A percentile compares a stretch with the other conserved stretches of the same genome.
Evolutionary conservation across 2,888 invertebrate genomes (phyloP).

Genomic region (Imbricaverruca yamaguchii): DNA sequence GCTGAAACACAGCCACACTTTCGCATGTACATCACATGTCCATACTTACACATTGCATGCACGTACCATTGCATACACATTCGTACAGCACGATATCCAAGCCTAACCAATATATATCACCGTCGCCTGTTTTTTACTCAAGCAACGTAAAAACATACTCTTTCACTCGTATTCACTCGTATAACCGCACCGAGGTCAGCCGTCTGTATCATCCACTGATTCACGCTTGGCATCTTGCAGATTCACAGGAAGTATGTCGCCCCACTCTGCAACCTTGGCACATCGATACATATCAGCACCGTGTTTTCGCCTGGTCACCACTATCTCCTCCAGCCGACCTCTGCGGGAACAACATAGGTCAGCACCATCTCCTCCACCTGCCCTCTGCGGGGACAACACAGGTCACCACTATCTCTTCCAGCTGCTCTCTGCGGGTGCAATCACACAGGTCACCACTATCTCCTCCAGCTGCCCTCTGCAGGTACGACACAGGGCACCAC

Average conservation of each 20-base stretch:
- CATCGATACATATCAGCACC: conserved; percentile 26
- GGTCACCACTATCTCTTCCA: not conserved
- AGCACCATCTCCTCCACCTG: not conserved
- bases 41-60: no score
- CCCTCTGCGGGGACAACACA: no score
- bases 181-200: no score
- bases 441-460: conserved; percentile 26
- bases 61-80: no score
- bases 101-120: no score
- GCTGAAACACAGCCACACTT: no score
- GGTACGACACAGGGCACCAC: not conserved
- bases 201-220: no score
- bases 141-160: no score
- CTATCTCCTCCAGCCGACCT: conserved; percentile 28
- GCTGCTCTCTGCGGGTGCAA: not conserved
- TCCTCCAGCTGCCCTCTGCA: conserved; percentile 27
- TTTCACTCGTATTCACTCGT: no score
- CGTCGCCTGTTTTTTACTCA: no score
- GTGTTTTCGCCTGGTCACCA: conserved; percentile 29
- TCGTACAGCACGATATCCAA: no score
- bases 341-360: not conserved
- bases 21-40: no score
- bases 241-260: conserved; percentile 30
- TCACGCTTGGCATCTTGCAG: not conserved
- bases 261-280: conserved; percentile 25